Percentiles rank a stretch among this genome's conserved stretches.
Conservation (phyloP, 2,797 vertebrate species). For the Anguilla obscura region DNA sequence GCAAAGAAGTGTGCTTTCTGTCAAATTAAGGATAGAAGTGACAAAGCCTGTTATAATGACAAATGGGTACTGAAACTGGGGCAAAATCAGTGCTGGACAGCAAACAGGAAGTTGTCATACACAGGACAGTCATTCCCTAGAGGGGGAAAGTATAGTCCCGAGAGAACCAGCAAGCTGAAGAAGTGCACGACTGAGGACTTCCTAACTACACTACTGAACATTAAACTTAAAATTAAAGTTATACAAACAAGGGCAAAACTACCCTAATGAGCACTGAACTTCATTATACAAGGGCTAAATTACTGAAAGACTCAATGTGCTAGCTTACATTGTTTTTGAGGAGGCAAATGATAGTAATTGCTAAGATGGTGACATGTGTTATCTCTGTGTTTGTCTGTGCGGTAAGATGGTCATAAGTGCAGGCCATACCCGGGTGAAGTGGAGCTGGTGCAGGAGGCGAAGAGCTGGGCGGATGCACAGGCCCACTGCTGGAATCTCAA, state of each 20-base stretch:
- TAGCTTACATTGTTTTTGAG: background rate
- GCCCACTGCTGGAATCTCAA: slow-evolving; percentile 23
- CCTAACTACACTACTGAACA: too few relatives aligned
- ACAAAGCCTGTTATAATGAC: background rate
- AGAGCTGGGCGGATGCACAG: slow-evolving; percentile 56
- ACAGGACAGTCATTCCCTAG: background rate
- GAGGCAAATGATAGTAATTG: background rate
- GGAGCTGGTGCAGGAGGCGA: background rate
- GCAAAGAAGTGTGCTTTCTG: background rate
- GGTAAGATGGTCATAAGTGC: background rate
- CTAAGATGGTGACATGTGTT: background rate
- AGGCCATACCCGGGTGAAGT: background rate
- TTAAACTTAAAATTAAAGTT: too few relatives aligned
- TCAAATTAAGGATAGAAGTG: background rate
- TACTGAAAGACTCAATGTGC: background rate
- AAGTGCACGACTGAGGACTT: too few relatives aligned
- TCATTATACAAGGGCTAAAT: too few relatives aligned
- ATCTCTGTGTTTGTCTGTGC: background rate
- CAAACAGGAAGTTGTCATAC: background rate
- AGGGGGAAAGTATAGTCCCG: background rate
- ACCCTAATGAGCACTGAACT: too few relatives aligned
- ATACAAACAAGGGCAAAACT: too few relatives aligned
- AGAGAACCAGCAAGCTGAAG: too few relatives aligned
- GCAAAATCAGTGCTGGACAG: background rate
- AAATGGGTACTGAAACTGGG: background rate